Percentiles rank a stretch among this genome's conserved stretches.
Conservation (phyloP, 2,888 invertebrate species). For the Drosophila prolongata region DNA sequence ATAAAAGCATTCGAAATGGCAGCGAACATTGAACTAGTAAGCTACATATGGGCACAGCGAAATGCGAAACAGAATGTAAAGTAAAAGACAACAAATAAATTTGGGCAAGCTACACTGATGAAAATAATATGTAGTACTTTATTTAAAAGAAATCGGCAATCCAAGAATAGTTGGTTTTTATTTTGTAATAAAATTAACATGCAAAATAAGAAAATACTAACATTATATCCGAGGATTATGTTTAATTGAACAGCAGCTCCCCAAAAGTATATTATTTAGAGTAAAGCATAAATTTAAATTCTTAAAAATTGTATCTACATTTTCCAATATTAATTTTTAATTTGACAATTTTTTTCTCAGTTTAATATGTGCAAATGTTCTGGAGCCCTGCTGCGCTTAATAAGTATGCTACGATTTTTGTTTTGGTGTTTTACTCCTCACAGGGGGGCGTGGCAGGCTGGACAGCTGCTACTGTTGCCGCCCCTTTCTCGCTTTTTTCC, state of each 20-base stretch:
- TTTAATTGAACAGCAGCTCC: too few species aligned
- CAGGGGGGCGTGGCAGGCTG: slow-evolving; percentile 8
- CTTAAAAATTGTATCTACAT: neutral
- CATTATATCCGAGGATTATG: too few species aligned
- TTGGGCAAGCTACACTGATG: neutral
- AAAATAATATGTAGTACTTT: neutral
- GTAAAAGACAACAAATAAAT: slow-evolving; percentile 24
- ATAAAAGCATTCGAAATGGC: slow-evolving; percentile 10
- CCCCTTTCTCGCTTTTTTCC: neutral
- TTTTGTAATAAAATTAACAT: neutral
- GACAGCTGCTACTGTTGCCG: slow-evolving; percentile 18
- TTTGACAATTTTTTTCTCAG: neutral
- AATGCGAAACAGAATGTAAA: slow-evolving; percentile 15
- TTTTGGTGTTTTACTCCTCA: slow-evolving; percentile 21
- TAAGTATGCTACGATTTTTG: slow-evolving; percentile 63
- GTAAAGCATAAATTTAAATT: too few species aligned
- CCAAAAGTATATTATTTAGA: too few species aligned
- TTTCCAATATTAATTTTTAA: neutral
- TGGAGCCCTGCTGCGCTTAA: slow-evolving; percentile 25
- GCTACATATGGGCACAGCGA: slow-evolving; percentile 20
- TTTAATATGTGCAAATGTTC: slow-evolving; percentile 25
- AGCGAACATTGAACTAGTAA: slow-evolving; percentile 33
- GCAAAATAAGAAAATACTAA: too few species aligned
- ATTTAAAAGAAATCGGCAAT: neutral
- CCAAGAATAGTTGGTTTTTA: neutral